Base-by-base conservation (phyloP, 92 coral and sea anemone genomes). In the Zoanthus solanderi region DNA sequence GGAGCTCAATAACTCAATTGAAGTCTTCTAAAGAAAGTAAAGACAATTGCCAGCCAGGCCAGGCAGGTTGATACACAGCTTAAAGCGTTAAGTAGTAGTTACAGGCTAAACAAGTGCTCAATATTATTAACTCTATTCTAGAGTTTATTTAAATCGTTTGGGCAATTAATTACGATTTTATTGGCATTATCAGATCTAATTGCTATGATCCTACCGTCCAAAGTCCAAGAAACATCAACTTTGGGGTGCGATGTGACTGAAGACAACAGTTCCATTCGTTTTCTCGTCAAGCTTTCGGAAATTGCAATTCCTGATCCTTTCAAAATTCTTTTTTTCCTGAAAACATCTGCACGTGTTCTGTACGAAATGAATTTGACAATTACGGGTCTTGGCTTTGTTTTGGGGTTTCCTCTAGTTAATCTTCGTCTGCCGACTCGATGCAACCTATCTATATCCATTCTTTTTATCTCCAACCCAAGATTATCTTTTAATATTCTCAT, bases 201-300 rank as follows among this genome's bases (percentile, higher is more conserved):
- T 42, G 76, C 76, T 32, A 72, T n/a, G n/a, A 72, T 72, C 76
- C 76, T 2, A 72, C 76, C 76, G 50, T 72, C 76, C 2, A 72
- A 42, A 16, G 23, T 72, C 76, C 52, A 72, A 42, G 48, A 72
- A n/a, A n/a, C 76, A 72, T 32, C 76, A 14, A 42, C 50, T 15
- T 72, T 72, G 9, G 0, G 5, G 50, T 72, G 53, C 1, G 76
- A 32, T 32, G 50, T 13, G 50, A 67, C 72, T 32, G 72, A 28
- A 67, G 42, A 67, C 23, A 67, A 34, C 72, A 67, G 72, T 42
- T 72, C 18, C 23, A 72, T 37, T 72, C 76, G 34, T 48, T 72
- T 72, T 48, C 34, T 72, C 9, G 52, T 34, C 48, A 72, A 48
- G 50, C 76, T 72, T 72, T 72, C 52, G 48, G 50, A 32, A 17